Evolutionary conservation across 2,113 vertebrate genomes (phyloP).

Genomic region (Amphilophus citrinellus): DNA sequence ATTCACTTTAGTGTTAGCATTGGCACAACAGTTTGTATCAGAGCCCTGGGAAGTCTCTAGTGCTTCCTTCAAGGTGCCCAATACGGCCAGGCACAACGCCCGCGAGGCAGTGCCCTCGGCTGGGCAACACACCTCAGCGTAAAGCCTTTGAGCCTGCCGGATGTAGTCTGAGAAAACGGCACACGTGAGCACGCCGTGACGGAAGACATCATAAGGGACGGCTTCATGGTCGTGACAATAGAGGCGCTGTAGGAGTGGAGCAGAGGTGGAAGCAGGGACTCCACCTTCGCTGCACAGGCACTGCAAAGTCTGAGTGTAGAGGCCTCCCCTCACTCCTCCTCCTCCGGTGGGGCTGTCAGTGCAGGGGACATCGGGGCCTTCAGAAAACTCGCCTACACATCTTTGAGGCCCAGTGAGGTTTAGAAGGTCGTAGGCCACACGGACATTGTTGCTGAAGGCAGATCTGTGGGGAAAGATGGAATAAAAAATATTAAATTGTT

Average conservation of each 20-base stretch:
- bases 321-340: conserved; percentile 86
- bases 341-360: conserved; percentile 55
- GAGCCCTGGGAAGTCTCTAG: conserved; percentile 76
- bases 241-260: conserved; percentile 85
- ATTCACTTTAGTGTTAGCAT: conserved; percentile 50
- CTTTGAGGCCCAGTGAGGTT: conserved; percentile 56
- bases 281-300: conserved; percentile 87
- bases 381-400: conserved; percentile 12
- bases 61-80: conserved; percentile 88
- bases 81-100: conserved; percentile 85
- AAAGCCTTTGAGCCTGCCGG: conserved; percentile 86
- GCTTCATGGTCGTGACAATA: conserved; percentile 92
- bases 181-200: conserved; percentile 90
- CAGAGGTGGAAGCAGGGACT: conserved; percentile 81
- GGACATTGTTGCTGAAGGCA: conserved; percentile 79
- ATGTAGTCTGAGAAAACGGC: conserved; percentile 92
- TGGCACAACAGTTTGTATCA: conserved; percentile 43
- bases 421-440: conserved; percentile 86
- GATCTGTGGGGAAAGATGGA: conserved; percentile 54
- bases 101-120: conserved; percentile 77
- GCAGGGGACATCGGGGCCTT: conserved; percentile 35
- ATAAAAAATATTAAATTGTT: not conserved
- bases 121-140: conserved; percentile 81
- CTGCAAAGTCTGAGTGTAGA: conserved; percentile 88
- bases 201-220: conserved; percentile 90